A percentile compares a stretch with the other conserved stretches of the same genome.
Evolutionary conservation across 2,797 vertebrate species (phyloP).

Genomic region (Cryptoprocta ferox): DNA sequence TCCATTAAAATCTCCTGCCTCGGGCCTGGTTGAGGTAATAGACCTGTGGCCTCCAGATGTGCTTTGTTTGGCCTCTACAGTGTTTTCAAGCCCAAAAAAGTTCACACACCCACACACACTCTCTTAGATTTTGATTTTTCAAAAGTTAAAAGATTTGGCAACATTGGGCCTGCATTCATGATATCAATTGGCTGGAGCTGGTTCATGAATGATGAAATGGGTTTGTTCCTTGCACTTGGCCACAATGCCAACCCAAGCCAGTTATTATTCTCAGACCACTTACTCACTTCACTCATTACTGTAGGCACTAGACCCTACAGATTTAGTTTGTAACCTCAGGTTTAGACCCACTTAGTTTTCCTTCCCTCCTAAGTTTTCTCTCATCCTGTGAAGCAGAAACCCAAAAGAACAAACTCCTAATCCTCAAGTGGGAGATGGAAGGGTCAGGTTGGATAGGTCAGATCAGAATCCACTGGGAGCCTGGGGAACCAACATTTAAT

Average conservation of each 20-base stretch:
- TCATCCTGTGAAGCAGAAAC: neutral
- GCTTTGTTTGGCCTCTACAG: neutral
- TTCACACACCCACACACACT: neutral
- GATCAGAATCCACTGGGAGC: neutral
- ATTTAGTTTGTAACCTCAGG: neutral
- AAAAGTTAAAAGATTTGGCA: neutral
- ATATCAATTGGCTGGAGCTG: neutral
- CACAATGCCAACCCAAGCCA: fast-evolving
- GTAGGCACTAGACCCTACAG: neutral
- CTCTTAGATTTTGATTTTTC: neutral
- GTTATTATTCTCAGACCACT: neutral
- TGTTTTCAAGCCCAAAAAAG: neutral
- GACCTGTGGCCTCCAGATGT: neutral
- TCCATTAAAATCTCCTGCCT: neutral
- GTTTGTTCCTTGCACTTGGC: neutral
- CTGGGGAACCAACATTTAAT: neutral
- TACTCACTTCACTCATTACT: neutral
- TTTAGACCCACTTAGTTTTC: neutral
- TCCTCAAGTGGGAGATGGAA: neutral
- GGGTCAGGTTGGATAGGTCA: neutral
- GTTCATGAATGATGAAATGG: too few relatives aligned
- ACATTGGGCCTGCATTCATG: neutral
- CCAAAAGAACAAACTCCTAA: neutral
- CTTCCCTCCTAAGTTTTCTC: neutral
- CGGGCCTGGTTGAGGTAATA: neutral